Evolutionary conservation across 2,888 invertebrate genomes (phyloP).

Genomic region (Cosmopolites sordidus): DNA sequence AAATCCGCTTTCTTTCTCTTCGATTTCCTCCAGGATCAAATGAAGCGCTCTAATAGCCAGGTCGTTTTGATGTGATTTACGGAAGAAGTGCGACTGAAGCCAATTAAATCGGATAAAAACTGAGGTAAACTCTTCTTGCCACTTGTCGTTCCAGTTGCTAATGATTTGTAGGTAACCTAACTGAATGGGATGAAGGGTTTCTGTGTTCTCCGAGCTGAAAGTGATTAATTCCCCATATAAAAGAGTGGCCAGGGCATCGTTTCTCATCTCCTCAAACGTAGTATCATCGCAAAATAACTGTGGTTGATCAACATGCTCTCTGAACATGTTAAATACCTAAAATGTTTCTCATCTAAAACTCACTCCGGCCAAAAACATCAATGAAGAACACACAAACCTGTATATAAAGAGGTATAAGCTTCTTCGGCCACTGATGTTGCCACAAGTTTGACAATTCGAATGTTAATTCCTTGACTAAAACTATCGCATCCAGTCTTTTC

Average conservation of each 20-base stretch:
- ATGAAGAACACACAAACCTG: constrained; percentile 43
- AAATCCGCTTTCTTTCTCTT: constrained; percentile 22
- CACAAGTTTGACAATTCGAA: constrained; percentile 58
- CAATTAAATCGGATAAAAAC: constrained; percentile 54
- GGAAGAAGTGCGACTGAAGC: constrained; percentile 54
- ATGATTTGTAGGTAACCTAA: constrained; percentile 50
- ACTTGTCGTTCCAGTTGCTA: constrained; percentile 48
- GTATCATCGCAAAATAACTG: constrained; percentile 46
- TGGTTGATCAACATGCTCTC: constrained; percentile 54
- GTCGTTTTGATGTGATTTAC: constrained; percentile 52
- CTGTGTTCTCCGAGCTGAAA: constrained; percentile 33
- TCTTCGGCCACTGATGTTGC: constrained; percentile 62
- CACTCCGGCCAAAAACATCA: background rate
- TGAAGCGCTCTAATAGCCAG: constrained; percentile 52
- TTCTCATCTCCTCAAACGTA: constrained; percentile 46
- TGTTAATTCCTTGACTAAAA: constrained; percentile 59
- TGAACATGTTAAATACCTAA: constrained; percentile 54
- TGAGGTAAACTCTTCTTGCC: constrained; percentile 47
- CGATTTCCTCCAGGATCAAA: constrained; percentile 34
- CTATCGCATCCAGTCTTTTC: constrained; percentile 56
- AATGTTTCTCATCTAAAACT: no score
- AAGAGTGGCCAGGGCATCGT: constrained; percentile 52
- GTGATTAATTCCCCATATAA: constrained; percentile 53
- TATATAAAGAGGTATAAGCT: constrained; percentile 56
- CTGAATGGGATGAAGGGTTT: constrained; percentile 47